A percentile compares a stretch with the other conserved stretches of the same genome.
These are phyloP conservation scores for Ceratosolen fusciceps DNA, from an alignment of 1,140 invertebrate genomes.

Conservation along the genomic window DNA sequence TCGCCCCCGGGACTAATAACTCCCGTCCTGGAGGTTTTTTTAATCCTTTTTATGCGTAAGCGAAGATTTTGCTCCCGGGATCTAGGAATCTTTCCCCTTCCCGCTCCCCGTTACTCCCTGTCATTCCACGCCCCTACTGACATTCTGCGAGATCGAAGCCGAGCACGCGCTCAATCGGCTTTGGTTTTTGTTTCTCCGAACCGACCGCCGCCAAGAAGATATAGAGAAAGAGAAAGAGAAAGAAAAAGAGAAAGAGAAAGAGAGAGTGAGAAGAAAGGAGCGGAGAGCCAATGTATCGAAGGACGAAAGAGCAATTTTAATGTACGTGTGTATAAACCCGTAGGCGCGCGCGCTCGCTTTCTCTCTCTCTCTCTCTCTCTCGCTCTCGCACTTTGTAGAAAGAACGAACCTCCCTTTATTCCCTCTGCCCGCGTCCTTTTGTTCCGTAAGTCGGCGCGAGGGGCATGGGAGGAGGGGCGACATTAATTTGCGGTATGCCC, in stretches of 20 bases:
- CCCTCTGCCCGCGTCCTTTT: background rate
- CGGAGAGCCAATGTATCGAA: background rate
- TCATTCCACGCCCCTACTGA: background rate
- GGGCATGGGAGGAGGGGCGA: background rate
- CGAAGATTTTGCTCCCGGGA: background rate
- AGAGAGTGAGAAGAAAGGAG: slow-evolving; percentile 16
- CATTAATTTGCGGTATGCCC: slow-evolving; percentile 26
- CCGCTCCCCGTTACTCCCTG: background rate
- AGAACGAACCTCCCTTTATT: slow-evolving; percentile 13
- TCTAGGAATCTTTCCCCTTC: background rate
- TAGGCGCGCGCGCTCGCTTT: background rate
- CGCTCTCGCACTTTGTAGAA: background rate
- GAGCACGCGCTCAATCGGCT: slow-evolving; percentile 22
- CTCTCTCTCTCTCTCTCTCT: background rate
- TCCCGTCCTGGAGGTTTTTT: too few species aligned
- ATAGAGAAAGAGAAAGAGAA: background rate
- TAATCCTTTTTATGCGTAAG: background rate
- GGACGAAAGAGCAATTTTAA: slow-evolving; percentile 31
- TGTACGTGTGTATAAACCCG: slow-evolving; percentile 18
- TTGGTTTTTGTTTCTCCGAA: slow-evolving; percentile 22
- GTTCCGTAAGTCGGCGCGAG: background rate
- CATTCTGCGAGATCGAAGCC: slow-evolving; percentile 44
- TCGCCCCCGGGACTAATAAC: background rate
- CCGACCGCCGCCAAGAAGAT: background rate
- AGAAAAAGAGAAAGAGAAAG: background rate